Conservation (phyloP, 2,113 vertebrate genomes). For the Ovis canadensis region DNA sequence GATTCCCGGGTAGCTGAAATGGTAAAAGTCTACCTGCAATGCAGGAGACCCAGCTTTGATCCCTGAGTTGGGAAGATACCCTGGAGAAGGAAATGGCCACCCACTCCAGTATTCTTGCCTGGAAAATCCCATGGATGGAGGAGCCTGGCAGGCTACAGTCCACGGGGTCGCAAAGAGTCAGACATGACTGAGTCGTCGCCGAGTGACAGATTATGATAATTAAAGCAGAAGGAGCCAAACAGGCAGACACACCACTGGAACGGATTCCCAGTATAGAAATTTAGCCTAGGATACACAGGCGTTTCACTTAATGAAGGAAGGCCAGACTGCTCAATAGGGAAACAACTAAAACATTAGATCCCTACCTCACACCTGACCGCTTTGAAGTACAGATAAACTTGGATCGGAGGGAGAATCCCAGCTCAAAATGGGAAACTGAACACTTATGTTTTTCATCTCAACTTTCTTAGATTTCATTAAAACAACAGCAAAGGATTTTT, state of each 20-base stretch:
- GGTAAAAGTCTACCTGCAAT: background rate
- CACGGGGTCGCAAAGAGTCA: background rate
- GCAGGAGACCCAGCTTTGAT: background rate
- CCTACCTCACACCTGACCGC: background rate
- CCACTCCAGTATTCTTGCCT: background rate
- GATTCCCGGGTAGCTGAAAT: background rate
- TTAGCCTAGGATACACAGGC: background rate
- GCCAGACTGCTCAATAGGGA: background rate
- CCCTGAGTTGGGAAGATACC: background rate
- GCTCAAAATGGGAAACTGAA: background rate
- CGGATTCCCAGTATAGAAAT: background rate
- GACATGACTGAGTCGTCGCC: accelerated
- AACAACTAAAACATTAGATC: background rate
- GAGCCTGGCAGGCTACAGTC: background rate
- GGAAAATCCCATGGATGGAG: background rate
- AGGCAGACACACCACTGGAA: background rate
- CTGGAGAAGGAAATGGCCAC: background rate
- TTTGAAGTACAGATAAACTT: background rate
- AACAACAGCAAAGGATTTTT: background rate
- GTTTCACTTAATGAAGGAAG: background rate
- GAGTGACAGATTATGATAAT: background rate
- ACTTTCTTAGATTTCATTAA: background rate
- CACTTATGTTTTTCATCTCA: background rate
- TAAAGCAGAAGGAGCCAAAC: background rate
- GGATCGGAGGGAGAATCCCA: background rate